Base-by-base conservation (phyloP, 2,888 invertebrate species). In the Spodoptera littoralis region DNA sequence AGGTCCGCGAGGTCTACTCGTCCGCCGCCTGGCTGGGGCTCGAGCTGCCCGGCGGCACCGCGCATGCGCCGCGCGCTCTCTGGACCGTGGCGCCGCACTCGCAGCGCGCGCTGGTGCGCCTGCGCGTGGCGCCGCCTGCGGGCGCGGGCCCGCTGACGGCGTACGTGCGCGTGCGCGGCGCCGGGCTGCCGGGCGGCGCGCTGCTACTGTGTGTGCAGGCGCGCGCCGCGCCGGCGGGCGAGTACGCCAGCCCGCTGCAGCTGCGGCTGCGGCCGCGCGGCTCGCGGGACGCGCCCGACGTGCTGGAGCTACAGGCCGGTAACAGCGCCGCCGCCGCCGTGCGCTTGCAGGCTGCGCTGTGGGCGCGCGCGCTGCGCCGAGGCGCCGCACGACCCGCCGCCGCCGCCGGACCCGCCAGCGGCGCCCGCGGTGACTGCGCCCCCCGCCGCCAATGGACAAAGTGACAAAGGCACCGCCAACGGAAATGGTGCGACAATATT, bases 21-120 rank as follows among this genome's bases (percentile, higher is more conserved):
- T 98, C 98, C 88, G 98, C 98, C 65, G 97, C 97, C 54, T 98
- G 99, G 94, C 97, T 99, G 89, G 98, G 98, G 86, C 97, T 99
- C 91, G 97, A 97, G 90, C 95, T 99, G 86, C 98, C 99, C 64
- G 95, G 93, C 65, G 97, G 97, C 56, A 97, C 97, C 70, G 95
- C 95, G 65, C 97, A 97, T 86, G 98, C 97, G 59, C 96, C 97
- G 55, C 97, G 97, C 84, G 96, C 96, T 60, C 80, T 82, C 92
- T 98, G 99, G 99, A 96, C 97, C 89, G 97, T 99, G 86, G 97
- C 98, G 80, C 98, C 99, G 61, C 98, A 97, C 91, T 96, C 97
- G 87, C 96, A 97, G 49, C 98, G 98, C 90, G 96, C 98, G 70
- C 96, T 99, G 65, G 98, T 99, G 73, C 77, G 91, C 88, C 77